Base-by-base conservation (phyloP, 2,797 vertebrate species). In the Gambelia wislizenii region DNA sequence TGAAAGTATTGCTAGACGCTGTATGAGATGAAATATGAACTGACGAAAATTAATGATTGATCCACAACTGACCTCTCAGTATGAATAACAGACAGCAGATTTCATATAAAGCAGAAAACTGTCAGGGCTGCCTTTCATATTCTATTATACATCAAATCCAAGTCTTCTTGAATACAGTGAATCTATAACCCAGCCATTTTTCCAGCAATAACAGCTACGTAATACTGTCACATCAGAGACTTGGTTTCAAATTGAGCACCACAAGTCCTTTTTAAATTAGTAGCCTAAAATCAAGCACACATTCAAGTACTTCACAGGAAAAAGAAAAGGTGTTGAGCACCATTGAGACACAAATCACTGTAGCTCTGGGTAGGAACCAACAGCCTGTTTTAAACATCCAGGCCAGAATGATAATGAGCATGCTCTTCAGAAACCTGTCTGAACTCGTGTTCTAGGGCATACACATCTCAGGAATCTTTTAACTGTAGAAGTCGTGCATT, bases 1-100 rank as follows among this genome's bases (percentile, higher is more conserved):
- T 47, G 47, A 74, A 72, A 85, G 69, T 52, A 84, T 89, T 75
- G 54, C 83, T 85, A 85, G 77, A 81, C 52, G n/a, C n/a, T 74
- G 69, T 80, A 89, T 85, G 76, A 81, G 84, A 81, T 89, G 52
- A 86, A 61, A 93, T 54, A 87, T 90, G 85, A 91, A 91, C 70
- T 78, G 85, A 77, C 81, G 91, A 84, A 91, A 93, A 94, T 81
- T 81, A 89, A 89, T 82, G 77, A 89, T 52, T 79, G 83, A 92
- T 83, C 49, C 64, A 83, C 86, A 91, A 89, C 80, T n/a, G 92
- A 93, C 89, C 93, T 84, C 86, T 94, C 92, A 92, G 88, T 82
- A 92, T 88, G 91, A 91, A 91, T 3, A 94, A 93, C 2, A 93
- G 90, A 91, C 3, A 92, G 91, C 56, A 77, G 77, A 52, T 72